Evolutionary conservation across 2,888 invertebrate genomes (phyloP), one percentile per base, ranked within the genome.

Genomic region (Drosophila rellima): DNA sequence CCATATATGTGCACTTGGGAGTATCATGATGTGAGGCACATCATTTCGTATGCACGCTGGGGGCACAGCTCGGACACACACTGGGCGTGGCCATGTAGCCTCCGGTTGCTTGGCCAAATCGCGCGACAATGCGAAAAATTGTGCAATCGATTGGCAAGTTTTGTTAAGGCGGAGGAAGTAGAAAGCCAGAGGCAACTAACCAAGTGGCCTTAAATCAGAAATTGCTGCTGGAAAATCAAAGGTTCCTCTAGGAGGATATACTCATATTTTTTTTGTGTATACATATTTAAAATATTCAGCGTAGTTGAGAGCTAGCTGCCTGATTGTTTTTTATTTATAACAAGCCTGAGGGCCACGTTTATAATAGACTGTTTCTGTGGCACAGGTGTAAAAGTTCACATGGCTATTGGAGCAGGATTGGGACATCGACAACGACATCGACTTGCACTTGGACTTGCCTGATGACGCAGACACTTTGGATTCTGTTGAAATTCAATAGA

Each of bases 61-160:
- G 61, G 87, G 83, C 84, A 40, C 56, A 64, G 67, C 71, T 83
- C 47, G 86, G 87, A 86, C 83, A 86, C 86, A 84, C 54, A 61
- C 35, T 64, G 77, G 83, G 86, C 82, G 87, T 69, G 86, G 74
- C 74, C 78, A 74, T 74, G 76, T 82, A 66, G 85, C 85, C 86
- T 67, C 68, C 78, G 76, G 86, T 70, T 86, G 86, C 86, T 88
- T 88, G 70, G 65, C 26, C 75, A 76, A 70, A 57, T 69, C 47
- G 75, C 88, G 90, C 90, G 90, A 89, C 90, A 90, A 87, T 86
- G 90, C 90, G 90, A 78, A 89, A 90, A 90, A 90, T 90, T 90
- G 80, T 69, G 75, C 88, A 89, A 88, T 90, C 89, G 89, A 85
- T 88, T 82, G 88, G 56, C 48, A 52, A 52, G 42, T 39, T 59